Evolutionary conservation across 23 tunicate species (phyloP), one percentile per base, ranked within the genome.

Genomic region (Clavelina lepadiformis): DNA sequence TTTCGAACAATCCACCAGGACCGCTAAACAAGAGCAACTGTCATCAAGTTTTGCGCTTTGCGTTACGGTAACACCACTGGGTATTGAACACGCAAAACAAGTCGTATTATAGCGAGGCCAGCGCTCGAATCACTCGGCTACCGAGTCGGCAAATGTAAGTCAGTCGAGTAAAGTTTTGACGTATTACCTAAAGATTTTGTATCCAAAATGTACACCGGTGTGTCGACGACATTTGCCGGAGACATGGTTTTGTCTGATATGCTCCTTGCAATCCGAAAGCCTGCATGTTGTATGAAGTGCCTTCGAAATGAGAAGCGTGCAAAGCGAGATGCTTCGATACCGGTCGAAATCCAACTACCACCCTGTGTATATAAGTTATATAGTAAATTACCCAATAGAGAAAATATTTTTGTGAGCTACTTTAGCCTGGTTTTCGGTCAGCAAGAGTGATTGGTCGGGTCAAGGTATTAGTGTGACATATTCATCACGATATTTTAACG

Each of bases 321-420:
- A 53, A 69, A 88, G 15, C 77, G 71, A 3, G 87, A 73, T 27
- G 96, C 87, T 28, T 67, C 82, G 44, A 47, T 76, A 30, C 96
- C 96, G 27, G 82, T 88, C 7, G 96, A 62, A 7, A 73, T 68
- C 96, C 96, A 88, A 33, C 96, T 88, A 4, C 96, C 96, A n/a
- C 96, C 95, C 95, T 86, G 73, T 0, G 38, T 19, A 13, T 2
- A 35, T 38, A 5, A 58, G 23, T 15, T 11, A n/a, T n/a, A n/a
- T n/a, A 8, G 49, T 11, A 41, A 41, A 41, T 41, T 8, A n/a
- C 22, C 7, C 22, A 20, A 53, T 53, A n/a, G 11, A 8, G 11
- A 8, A 41, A 41, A 41, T 15, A 11, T 15, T 41, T 41, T 41
- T 11, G 49, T 11, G 49, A 41, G 49, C 49, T 41, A 41, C 49